Percentiles rank a stretch among this genome's conserved stretches.
phyloP scores from a whole-genome alignment of 2,113 vertebrate species.

The Acanthochromis polyacanthus region DNA sequence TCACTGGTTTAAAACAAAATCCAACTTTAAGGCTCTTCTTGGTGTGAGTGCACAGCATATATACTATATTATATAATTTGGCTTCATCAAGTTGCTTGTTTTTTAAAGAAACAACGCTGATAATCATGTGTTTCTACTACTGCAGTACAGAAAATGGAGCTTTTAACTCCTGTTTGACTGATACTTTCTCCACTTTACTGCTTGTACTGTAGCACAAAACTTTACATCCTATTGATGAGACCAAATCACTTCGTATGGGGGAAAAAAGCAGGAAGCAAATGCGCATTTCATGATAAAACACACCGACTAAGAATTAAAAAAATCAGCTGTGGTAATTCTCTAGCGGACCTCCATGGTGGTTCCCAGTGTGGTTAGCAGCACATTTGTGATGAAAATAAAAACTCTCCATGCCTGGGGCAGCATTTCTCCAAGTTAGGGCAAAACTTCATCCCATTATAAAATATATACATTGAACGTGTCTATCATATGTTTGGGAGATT shows the following conservation, averaged over 20 bases:
- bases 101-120: no score
- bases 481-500: neutral
- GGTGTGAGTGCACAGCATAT: no score
- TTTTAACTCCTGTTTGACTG: no score
- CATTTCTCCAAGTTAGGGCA: neutral
- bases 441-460: no score
- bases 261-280: neutral
- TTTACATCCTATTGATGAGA: neutral
- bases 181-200: no score
- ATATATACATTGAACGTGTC: neutral
- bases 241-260: neutral
- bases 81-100: no score
- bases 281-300: neutral
- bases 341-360: slow-evolving; percentile 14
- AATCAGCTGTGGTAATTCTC: neutral
- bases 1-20: no score
- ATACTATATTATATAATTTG: no score
- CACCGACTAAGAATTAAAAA: no score
- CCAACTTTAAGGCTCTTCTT: no score
- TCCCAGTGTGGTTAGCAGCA: neutral
- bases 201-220: neutral
- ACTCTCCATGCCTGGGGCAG: neutral
- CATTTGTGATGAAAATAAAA: slow-evolving; percentile 5
- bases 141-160: no score
- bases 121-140: no score